A percentile compares a stretch with the other conserved stretches of the same genome.
Evolutionary conservation across 2,888 invertebrate species (phyloP).

Genomic region (Frankliniella fusca): DNA sequence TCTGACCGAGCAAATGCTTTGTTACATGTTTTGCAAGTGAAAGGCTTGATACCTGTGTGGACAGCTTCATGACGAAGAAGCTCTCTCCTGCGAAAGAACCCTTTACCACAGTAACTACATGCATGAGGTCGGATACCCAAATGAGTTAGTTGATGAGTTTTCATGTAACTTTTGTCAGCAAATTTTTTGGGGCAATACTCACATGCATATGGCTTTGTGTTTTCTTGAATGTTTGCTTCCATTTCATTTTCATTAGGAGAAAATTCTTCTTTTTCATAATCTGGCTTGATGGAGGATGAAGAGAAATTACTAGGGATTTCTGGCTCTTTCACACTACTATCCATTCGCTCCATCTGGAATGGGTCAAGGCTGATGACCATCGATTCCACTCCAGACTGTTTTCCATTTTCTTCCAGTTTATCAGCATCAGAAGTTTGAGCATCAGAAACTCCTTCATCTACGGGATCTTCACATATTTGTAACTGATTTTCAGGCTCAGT

Average conservation of each 20-base stretch:
- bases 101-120: conserved; percentile 31
- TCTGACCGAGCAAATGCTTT: conserved; percentile 32
- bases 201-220: conserved; percentile 28
- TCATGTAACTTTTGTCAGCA: conserved; percentile 28
- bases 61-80: conserved; percentile 32
- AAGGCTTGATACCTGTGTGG: conserved; percentile 32
- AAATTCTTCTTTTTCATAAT: neutral
- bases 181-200: conserved; percentile 30
- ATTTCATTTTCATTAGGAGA: neutral
- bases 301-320: neutral
- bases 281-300: neutral
- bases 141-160: conserved; percentile 28
- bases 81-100: conserved; percentile 30
- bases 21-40: conserved; percentile 28
- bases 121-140: conserved; percentile 30
- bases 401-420: neutral
- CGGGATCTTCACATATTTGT: neutral
- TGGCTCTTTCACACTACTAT: neutral
- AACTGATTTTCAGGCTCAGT: neutral
- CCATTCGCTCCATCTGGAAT: conserved; percentile 9
- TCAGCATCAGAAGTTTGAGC: neutral
- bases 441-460: neutral
- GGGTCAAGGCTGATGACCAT: conserved; percentile 4
- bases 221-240: neutral
- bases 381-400: conserved; percentile 3